Conservation (phyloP, 2,113 vertebrate genomes). For the Salvelinus alpinus region DNA sequence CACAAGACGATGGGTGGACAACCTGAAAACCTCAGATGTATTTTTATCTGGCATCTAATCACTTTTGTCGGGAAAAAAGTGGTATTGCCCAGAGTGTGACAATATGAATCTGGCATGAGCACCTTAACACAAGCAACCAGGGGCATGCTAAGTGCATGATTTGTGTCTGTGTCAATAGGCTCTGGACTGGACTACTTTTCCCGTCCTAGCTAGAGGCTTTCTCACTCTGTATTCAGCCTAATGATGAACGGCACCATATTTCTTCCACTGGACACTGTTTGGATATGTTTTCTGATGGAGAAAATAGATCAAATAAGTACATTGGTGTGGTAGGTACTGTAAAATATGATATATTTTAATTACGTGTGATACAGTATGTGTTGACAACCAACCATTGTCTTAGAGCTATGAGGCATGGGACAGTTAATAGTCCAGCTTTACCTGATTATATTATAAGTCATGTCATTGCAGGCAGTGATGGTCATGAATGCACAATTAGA, state of each 20-base stretch:
- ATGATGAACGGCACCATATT: background rate
- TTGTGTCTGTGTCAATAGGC: slow-evolving; percentile 7
- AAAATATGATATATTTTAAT: too few relatives aligned
- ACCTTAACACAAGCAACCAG: slow-evolving; percentile 5
- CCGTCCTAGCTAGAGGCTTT: background rate
- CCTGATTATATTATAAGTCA: too few relatives aligned
- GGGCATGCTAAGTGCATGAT: slow-evolving; percentile 22
- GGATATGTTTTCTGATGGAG: background rate
- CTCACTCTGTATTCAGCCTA: background rate
- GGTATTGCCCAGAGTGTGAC: background rate
- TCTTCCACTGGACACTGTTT: background rate
- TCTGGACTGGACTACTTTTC: background rate
- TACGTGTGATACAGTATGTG: too few relatives aligned
- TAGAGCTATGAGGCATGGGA: too few relatives aligned
- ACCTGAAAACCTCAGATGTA: too few relatives aligned
- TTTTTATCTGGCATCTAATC: background rate
- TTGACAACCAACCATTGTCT: too few relatives aligned
- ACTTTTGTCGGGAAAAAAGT: background rate
- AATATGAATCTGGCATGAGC: background rate
- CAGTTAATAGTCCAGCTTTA: too few relatives aligned
- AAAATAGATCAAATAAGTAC: background rate
- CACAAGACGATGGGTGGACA: too few relatives aligned
- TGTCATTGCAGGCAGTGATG: too few relatives aligned
- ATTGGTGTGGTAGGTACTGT: background rate
- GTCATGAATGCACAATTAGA: too few relatives aligned